These are phyloP conservation scores for Myzus persicae DNA, from an alignment of 1,140 invertebrate species.

Conservation along the genomic window DNA sequence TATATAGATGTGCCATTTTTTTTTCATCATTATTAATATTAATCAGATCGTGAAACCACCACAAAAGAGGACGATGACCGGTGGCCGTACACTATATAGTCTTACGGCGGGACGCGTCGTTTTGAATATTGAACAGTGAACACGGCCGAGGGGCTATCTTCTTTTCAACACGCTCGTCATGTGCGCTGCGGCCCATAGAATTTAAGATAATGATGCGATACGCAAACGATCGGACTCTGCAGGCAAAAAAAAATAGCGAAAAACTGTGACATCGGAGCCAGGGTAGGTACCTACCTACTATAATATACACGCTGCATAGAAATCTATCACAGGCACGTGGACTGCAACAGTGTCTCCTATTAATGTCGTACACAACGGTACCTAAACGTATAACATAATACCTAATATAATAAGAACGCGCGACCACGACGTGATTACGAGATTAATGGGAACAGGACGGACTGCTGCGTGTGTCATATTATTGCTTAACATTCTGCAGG, in stretches of 20 bases:
- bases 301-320: neutral
- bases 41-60: constrained; percentile 39
- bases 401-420: too few relatives aligned
- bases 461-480: neutral
- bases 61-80: constrained; percentile 48
- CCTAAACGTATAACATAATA: neutral
- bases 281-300: neutral
- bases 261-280: neutral
- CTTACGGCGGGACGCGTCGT: neutral
- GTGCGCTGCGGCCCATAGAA: constrained; percentile 18
- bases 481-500: neutral
- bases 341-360: neutral
- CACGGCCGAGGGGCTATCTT: neutral
- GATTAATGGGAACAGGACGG: neutral
- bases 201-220: neutral
- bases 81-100: neutral
- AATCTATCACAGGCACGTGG: neutral
- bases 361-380: constrained; percentile 60
- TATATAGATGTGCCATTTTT: neutral
- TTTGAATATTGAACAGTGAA: constrained; percentile 51
- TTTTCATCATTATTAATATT: neutral
- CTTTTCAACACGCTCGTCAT: constrained; percentile 21
- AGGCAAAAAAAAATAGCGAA: neutral
- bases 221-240: neutral
- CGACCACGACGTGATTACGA: neutral